Conservation (phyloP, 1,140 invertebrate species). For the Ctenoplectra terminalis region DNA sequence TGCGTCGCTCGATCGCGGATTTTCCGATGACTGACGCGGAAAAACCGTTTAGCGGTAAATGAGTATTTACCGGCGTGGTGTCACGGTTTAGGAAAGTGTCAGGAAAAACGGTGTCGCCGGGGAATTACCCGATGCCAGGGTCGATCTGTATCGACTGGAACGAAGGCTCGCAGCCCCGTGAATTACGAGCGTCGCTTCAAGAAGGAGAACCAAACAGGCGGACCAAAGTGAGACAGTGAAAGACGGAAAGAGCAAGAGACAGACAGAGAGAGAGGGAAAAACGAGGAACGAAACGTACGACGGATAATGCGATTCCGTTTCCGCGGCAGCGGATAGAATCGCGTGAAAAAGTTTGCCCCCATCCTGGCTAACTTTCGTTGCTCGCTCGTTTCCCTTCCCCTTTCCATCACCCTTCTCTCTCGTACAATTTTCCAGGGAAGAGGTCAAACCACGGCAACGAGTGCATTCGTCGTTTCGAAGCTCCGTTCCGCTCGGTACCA, state of each 20-base stretch:
- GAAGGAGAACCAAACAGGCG: neutral
- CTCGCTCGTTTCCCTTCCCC: neutral
- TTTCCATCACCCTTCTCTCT: neutral
- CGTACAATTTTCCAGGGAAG: constrained; percentile 25
- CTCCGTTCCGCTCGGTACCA: neutral
- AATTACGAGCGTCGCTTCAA: constrained; percentile 51
- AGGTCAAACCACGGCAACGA: constrained; percentile 49
- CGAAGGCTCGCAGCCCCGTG: constrained; percentile 16
- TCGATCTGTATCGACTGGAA: constrained; percentile 58
- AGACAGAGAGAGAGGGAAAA: neutral
- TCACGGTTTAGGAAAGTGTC: constrained; percentile 44
- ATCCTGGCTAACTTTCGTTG: constrained; percentile 59
- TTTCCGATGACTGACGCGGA: constrained; percentile 32
- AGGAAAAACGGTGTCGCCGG: constrained; percentile 56
- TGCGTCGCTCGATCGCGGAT: constrained; percentile 39
- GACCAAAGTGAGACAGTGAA: neutral
- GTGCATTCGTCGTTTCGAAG: constrained; percentile 36
- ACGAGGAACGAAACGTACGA: constrained; percentile 53
- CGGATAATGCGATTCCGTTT: constrained; percentile 67
- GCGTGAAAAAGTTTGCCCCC: constrained; percentile 60
- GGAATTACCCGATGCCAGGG: constrained; percentile 34
- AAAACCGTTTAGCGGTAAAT: constrained; percentile 28
- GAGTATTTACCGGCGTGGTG: constrained; percentile 11
- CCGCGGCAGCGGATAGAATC: constrained; percentile 46
- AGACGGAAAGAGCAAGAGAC: neutral